phyloP scores from a whole-genome alignment of 2,797 vertebrate species.

The Clarias pachynema region DNA sequence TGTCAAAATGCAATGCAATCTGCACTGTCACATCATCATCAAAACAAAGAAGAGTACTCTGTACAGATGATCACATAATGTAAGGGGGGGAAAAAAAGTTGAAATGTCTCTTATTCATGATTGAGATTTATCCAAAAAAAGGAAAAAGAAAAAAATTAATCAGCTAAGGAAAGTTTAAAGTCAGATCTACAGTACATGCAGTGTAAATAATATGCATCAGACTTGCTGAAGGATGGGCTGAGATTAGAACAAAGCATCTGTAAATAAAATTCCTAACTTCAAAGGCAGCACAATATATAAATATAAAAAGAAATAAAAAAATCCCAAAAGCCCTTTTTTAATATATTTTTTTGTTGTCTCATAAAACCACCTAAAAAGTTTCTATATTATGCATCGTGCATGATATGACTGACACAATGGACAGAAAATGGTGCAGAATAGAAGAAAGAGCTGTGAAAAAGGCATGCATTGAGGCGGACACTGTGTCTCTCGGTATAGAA shows the following conservation, averaged over 20 bases:
- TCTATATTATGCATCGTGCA: background rate
- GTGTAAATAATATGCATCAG: background rate
- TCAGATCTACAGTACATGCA: background rate
- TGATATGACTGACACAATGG: slow-evolving; percentile 18
- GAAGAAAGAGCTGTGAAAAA: slow-evolving; percentile 2
- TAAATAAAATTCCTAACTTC: background rate
- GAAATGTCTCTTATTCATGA: background rate
- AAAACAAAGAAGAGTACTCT: background rate
- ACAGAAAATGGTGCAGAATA: background rate
- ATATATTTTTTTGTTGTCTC: background rate
- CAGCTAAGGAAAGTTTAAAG: background rate
- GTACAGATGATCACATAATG: background rate
- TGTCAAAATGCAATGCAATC: background rate
- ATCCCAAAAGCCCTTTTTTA: background rate
- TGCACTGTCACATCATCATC: background rate
- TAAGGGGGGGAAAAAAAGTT: background rate
- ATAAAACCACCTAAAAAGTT: background rate
- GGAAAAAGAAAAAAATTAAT: background rate
- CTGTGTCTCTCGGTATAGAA: background rate
- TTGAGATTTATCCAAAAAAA: background rate
- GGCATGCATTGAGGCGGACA: background rate
- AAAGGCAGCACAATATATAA: background rate
- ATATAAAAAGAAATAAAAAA: background rate
- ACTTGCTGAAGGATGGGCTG: background rate
- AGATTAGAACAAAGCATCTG: background rate